Evolutionary conservation across 1,140 invertebrate species (phyloP), one percentile per base, ranked within the genome.

Genomic region (Nylanderia fulva): DNA sequence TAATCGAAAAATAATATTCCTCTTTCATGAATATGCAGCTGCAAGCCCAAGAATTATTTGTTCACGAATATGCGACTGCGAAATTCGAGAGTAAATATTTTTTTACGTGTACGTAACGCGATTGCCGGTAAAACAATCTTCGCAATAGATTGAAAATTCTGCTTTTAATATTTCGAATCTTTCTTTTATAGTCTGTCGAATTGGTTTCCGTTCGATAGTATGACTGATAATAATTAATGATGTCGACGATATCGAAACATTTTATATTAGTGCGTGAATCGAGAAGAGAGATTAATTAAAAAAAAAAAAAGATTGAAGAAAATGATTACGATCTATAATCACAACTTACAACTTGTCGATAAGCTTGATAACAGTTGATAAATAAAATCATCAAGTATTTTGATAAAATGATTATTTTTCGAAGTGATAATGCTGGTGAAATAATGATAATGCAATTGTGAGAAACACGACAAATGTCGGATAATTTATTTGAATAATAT

Each of bases 111-210:
- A 48, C 24, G 1, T 45, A 63, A 48, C 15, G 33, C 71, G 6
- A 76, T 48, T 21, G 39, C 9, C 9, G 39, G 2, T 2, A 42
- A 8, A 63, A 7, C 29, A 7, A 58, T 76, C 15, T 48, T 63
- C 1, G n/a, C n/a, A 24, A 4, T 39, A 61, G 24, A 21, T 33
- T 60, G 36, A 27, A 60, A 5, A 42, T 75, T 6, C 7, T 60
- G 9, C 2, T 75, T 42, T 60, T 24, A 21, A 6, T 42, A 42
- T 33, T 21, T n/a, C 6, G 11, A 15, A 18, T 18, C 1, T 36
- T 9, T 27, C 33, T 74, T 74, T 74, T 74, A 74, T 74, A 74
- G 33, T 9, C 7, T 0, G 6, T 18, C 3, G 71, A n/a, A 58
- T 33, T 21, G 6, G 15, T 9, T n/a, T 42, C 15, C 15, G 29